Evolutionary conservation across 92 coral and sea anemone genomes (phyloP).

Genomic region (Palythoa heliodiscus): DNA sequence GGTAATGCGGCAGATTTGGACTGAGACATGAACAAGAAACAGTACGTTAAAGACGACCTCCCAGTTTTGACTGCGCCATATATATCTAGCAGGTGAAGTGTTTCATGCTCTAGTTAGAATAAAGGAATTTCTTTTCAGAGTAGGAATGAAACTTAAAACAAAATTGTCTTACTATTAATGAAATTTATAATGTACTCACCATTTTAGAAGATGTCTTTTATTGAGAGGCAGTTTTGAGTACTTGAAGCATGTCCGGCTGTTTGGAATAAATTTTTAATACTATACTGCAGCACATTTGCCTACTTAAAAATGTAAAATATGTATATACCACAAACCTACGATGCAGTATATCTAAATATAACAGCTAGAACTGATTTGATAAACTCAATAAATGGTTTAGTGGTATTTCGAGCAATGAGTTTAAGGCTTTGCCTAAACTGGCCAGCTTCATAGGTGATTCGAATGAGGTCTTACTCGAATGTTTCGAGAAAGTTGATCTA

Average conservation of each 20-base stretch:
- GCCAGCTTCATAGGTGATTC: neutral
- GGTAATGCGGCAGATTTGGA: neutral
- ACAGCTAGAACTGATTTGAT: neutral
- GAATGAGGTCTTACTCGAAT: neutral
- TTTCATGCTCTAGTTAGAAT: no score
- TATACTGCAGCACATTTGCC: neutral
- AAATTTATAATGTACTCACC: neutral
- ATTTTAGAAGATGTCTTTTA: neutral
- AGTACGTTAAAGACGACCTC: neutral
- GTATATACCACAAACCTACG: no score
- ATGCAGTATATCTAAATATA: neutral
- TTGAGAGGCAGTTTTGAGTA: neutral
- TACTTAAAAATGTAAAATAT: neutral
- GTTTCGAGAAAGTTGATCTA: neutral
- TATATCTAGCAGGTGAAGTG: neutral
- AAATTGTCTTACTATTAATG: no score
- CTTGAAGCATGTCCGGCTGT: neutral
- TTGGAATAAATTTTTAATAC: neutral
- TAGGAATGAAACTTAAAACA: neutral
- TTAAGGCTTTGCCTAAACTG: neutral
- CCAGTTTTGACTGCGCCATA: slow-evolving; percentile 2
- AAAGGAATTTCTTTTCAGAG: neutral
- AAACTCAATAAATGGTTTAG: neutral
- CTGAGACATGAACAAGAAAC: neutral
- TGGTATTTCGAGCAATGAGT: neutral